Evolutionary conservation across 2,113 vertebrate species (phyloP), one percentile per base, ranked within the genome.

Genomic region (Hydropotes inermis): DNA sequence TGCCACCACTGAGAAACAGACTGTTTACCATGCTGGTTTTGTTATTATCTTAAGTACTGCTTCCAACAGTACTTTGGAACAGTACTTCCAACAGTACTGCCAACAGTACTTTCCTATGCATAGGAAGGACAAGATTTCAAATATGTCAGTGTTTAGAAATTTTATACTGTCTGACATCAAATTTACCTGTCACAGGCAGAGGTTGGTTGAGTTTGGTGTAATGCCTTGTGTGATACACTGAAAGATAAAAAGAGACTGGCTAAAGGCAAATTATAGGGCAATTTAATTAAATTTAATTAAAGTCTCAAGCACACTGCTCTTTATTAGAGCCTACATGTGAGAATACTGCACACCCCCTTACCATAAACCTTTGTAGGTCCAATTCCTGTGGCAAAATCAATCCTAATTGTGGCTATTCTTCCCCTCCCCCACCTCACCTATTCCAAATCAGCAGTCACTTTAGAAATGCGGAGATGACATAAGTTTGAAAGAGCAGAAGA

Each of bases 1-100:
- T 52, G 79, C 45, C 54, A 74, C 50, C 93, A 74, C 12, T 84
- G 61, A 93, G 87, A 97, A 70, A 87, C n/a, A 94, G 39, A 61
- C 27, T 33, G 33, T 14, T 79, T 33, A 85, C n/a, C 61, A 67
- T 1, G 45, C 27, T 60, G 55, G 28, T 33, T 33, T 60, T 57
- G 78, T 58, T 96, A 55, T 76, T 19, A 94, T 85, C 52, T 61
- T 52, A 50, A 50, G 23, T 5, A 7, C 33, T 43, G 28, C 61
- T 93, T 92, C 30, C 39, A 60, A 70, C 6, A 87, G 67, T 39
- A 70, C 67, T 70, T 70, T 36, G 10, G 57, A 58, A 58, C 23
- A 58, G 57, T 58, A 12, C 25, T 57, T 11, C 25, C 25, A 74
- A 74, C 67, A 74, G n/a, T 39, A 70, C n/a, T 36, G n/a, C 64